Conservation (phyloP, 1,140 invertebrate species). For the Trachelipus rathkii region DNA sequence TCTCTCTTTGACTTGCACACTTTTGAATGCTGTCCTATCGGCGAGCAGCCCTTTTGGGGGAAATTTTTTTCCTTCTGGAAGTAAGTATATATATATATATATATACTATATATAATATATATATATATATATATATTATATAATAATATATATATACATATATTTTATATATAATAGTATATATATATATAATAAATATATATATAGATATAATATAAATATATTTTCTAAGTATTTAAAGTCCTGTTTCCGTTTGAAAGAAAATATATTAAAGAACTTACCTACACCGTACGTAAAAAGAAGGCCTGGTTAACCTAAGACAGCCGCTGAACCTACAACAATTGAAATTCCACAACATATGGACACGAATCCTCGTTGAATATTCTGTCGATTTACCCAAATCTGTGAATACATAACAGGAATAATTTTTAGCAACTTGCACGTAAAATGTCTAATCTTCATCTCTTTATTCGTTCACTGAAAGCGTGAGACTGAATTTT, state of each 20-base stretch:
- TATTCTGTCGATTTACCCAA: background rate
- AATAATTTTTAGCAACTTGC: no score
- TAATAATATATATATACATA: background rate
- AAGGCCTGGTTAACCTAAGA: background rate
- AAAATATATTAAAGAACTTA: background rate
- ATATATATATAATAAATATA: constrained; percentile 2
- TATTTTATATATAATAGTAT: background rate
- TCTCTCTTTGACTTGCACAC: no score
- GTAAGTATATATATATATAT: no score
- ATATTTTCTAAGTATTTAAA: background rate
- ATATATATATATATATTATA: background rate
- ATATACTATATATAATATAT: no score
- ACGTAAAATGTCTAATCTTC: no score
- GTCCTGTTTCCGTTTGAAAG: no score
- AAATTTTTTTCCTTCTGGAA: no score
- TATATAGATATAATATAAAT: background rate
- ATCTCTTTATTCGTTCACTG: no score
- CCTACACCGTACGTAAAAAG: background rate
- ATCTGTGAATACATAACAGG: background rate
- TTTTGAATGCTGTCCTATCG: no score
- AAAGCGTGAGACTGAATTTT: no score
- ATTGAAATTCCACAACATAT: background rate
- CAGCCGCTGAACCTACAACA: background rate
- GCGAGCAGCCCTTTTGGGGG: no score
- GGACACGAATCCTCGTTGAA: background rate